These are phyloP conservation scores for Timema podura DNA, from an alignment of 2,888 invertebrate species.

Conservation along the genomic window DNA sequence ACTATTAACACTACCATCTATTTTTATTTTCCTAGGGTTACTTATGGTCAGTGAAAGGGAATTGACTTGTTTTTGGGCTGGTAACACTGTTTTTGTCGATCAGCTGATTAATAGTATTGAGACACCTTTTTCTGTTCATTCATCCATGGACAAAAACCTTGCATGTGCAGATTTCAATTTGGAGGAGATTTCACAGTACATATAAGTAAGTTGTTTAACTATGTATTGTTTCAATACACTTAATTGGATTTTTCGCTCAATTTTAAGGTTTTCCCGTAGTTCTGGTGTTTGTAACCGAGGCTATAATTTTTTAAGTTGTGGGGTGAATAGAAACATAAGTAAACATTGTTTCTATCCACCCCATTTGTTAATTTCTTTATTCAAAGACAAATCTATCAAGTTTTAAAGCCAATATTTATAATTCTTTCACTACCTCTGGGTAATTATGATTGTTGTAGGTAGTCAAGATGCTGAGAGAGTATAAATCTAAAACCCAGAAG, in stretches of 20 bases:
- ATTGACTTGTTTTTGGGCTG: too few relatives aligned
- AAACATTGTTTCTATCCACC: slow-evolving; percentile 9
- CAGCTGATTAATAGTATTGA: too few relatives aligned
- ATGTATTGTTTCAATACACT: neutral
- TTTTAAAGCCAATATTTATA: too few relatives aligned
- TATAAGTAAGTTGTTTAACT: slow-evolving; percentile 6
- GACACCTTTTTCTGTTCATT: too few relatives aligned
- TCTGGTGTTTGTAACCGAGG: neutral
- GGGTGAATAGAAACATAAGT: slow-evolving; percentile 8
- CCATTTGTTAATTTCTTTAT: neutral
- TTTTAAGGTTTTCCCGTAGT: neutral
- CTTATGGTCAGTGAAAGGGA: too few relatives aligned
- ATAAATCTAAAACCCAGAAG: neutral
- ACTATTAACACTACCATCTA: too few relatives aligned
- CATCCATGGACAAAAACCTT: too few relatives aligned
- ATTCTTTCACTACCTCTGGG: too few relatives aligned
- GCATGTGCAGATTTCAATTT: too few relatives aligned
- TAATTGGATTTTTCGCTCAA: neutral
- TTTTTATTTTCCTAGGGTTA: too few relatives aligned
- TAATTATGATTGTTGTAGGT: slow-evolving; percentile 8
- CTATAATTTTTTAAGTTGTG: neutral
- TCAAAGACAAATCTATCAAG: neutral
- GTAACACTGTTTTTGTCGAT: too few relatives aligned
- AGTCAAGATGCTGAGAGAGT: neutral
- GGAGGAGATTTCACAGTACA: neutral